Percentiles rank a stretch among this genome's conserved stretches.
Evolutionary conservation across 2,888 invertebrate species (phyloP).

Genomic region (Epistrophella euchroma): DNA sequence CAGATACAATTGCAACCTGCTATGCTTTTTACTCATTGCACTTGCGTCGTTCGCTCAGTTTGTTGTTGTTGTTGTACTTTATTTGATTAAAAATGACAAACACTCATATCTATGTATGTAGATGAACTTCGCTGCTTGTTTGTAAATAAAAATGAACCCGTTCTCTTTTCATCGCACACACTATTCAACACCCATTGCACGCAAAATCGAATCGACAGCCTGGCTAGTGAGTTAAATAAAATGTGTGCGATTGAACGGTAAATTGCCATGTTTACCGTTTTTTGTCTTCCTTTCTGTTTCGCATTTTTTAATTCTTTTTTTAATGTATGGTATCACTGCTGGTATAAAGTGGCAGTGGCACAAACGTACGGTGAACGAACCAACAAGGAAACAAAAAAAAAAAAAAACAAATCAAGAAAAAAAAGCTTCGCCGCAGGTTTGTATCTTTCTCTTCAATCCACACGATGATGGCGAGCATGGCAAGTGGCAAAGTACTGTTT

Average conservation of each 20-base stretch:
- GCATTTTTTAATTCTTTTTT: slow-evolving; percentile 9
- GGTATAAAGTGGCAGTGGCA: slow-evolving; percentile 28
- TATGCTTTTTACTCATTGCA: slow-evolving; percentile 43
- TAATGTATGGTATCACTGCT: not conserved
- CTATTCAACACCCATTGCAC: slow-evolving; percentile 3
- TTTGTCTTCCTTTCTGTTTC: slow-evolving; percentile 64
- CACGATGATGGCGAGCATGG: slow-evolving; percentile 12
- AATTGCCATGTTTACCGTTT: slow-evolving; percentile 72
- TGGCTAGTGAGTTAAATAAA: slow-evolving; percentile 13
- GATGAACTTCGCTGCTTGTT: not conserved
- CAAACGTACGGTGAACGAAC: slow-evolving; percentile 32
- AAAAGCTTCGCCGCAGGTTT: slow-evolving; percentile 47
- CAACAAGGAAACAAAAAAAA: slow-evolving; percentile 38
- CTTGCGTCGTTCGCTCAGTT: slow-evolving; percentile 36
- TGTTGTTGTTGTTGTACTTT: not conserved
- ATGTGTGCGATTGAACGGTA: slow-evolving; percentile 72
- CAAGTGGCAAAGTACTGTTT: slow-evolving; percentile 59
- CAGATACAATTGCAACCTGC: slow-evolving; percentile 39
- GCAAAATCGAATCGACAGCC: slow-evolving; percentile 20
- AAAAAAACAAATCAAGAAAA: slow-evolving; percentile 22
- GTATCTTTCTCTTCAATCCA: slow-evolving; percentile 25
- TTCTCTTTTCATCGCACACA: slow-evolving; percentile 23
- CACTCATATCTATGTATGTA: not conserved
- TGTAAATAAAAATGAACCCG: slow-evolving; percentile 15
- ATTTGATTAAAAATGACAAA: not conserved